Percentiles rank a stretch among this genome's conserved stretches.
phyloP scores from a whole-genome alignment of 2,888 invertebrate genomes.

The Stenodera caucasica region DNA sequence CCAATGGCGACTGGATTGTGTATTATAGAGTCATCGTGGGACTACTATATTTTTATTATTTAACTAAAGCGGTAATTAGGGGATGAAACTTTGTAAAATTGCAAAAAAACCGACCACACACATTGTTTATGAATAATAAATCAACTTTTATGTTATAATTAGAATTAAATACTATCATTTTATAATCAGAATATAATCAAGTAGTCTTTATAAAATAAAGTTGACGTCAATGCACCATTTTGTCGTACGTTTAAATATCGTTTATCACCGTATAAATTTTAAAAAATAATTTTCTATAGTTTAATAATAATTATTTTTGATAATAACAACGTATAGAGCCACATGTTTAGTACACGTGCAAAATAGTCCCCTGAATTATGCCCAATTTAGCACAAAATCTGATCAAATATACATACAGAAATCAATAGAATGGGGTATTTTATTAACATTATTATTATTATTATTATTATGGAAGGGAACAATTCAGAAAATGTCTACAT shows the following conservation, averaged over 20 bases:
- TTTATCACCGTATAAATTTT: no score
- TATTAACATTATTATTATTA: no score
- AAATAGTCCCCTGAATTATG: not conserved
- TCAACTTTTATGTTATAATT: no score
- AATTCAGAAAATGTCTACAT: not conserved
- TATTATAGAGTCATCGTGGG: no score
- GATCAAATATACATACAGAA: not conserved
- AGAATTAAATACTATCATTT: not conserved
- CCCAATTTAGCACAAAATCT: constrained; percentile 6
- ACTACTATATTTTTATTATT: no score
- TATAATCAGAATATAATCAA: constrained; percentile 4
- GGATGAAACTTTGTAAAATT: no score
- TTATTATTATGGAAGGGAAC: not conserved
- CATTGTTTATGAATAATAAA: no score
- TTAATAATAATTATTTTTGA: no score
- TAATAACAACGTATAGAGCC: no score
- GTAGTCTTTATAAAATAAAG: not conserved
- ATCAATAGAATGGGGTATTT: constrained; percentile 4
- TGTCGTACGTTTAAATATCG: not conserved
- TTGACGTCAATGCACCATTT: not conserved
- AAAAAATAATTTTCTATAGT: no score
- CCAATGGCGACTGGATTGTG: no score
- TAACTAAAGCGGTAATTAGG: no score
- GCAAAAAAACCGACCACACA: constrained; percentile 2
- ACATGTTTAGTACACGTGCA: constrained; percentile 1